Evolutionary conservation across 2,888 invertebrate species (phyloP), one percentile per base, ranked within the genome.

Genomic region (Didymodactylos carnosus): DNA sequence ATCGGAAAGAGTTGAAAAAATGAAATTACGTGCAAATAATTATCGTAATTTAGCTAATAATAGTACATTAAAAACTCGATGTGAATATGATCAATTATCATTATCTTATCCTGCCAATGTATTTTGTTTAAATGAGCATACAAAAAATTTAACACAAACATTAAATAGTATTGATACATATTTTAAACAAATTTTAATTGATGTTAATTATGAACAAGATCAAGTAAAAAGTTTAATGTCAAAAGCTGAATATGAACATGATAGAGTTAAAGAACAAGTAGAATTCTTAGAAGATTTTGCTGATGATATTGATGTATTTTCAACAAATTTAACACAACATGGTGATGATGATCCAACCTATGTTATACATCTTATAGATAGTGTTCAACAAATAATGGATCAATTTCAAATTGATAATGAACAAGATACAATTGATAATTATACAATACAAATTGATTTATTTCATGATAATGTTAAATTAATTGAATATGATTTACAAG

Each of bases 81-180:
- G n/a, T n/a, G n/a, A n/a, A n/a, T 13, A 62, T 10, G 35, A 35
- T 35, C 35, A 35, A 11, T 35, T 25, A 62, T 10, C 10, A 10
- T 14, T 8, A n/a, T 16, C 19, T 19, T 35, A 62, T 35, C 62
- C 62, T 3, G 29, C 62, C 0, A 62, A n/a, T 62, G 29, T 35
- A 62, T 62, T 62, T 35, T 62, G 62, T 62, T 35, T 62, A 2
- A 62, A 62, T 62, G 62, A 62, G 11, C 62, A 62, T n/a, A 62
- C 35, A 19, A 8, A 8, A n/a, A 62, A 29, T 29, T 35, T 62
- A 35, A 62, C 29, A 3, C 6, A 10, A 19, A 10, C 35, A 35
- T n/a, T 78, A 53, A 78, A 75, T 51, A 73, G 75, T 53, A 76
- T 79, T 51, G 77, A 80, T 75, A 73, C 77, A 41, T 75, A 78